phyloP scores from a whole-genome alignment of 1,140 invertebrate genomes.

The Papilio glaucus region DNA sequence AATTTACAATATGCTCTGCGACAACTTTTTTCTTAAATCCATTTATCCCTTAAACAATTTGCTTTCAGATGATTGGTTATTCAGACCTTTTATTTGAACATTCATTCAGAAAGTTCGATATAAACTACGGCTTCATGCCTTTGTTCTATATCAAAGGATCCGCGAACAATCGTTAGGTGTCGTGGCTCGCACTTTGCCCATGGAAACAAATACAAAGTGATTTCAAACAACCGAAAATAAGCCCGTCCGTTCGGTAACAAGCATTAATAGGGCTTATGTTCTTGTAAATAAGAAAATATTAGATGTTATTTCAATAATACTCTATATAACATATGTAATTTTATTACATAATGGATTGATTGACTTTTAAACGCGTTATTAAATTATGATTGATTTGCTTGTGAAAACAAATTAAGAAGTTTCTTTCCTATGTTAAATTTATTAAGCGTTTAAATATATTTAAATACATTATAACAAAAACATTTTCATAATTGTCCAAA shows the following conservation, averaged over 20 bases:
- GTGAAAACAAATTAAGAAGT: no score
- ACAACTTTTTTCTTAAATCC: background rate
- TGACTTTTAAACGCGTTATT: no score
- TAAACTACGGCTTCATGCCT: conserved; percentile 25
- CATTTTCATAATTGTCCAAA: background rate
- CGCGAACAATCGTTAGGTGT: background rate
- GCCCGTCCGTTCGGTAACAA: background rate
- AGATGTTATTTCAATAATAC: no score
- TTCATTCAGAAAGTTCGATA: background rate
- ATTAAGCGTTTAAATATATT: no score
- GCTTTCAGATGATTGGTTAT: background rate
- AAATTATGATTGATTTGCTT: no score
- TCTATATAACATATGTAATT: no score
- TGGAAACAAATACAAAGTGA: background rate
- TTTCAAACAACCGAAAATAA: conserved; percentile 28
- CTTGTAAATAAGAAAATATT: background rate
- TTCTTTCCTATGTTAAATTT: no score
- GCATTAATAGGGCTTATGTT: conserved; percentile 18
- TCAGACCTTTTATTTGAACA: background rate
- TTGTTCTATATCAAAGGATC: conserved; percentile 20
- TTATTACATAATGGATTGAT: no score
- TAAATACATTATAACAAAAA: no score
- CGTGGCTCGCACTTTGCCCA: background rate
- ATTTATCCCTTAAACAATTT: background rate
- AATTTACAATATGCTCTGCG: background rate